These are phyloP conservation scores for Palythoa grandiflora DNA, from an alignment of 92 coral and sea anemone species.

Conservation along the genomic window DNA sequence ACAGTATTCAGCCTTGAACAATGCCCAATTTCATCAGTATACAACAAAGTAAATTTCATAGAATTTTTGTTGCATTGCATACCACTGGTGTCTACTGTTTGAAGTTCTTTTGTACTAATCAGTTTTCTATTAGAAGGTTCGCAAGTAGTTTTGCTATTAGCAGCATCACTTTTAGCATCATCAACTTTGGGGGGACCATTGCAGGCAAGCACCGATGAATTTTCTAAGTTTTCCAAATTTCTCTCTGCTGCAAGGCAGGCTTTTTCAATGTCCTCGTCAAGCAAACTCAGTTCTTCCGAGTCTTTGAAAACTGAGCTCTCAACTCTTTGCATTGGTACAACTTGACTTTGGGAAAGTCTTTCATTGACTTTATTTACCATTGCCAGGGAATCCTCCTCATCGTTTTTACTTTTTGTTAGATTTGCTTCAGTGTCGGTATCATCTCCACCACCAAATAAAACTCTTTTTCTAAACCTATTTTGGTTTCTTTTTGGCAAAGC, in stretches of 20 bases:
- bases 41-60: slow-evolving; percentile 12
- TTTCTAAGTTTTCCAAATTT: not conserved
- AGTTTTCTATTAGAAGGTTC: not conserved
- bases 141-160: not conserved
- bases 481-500: not conserved
- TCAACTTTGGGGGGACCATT: not conserved
- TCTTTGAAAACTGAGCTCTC: slow-evolving; percentile 7
- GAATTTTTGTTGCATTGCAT: slow-evolving; percentile 36
- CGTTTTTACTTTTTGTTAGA: not conserved
- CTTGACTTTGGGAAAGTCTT: not conserved
- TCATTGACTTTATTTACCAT: not conserved
- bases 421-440: not conserved
- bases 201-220: not conserved
- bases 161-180: not conserved
- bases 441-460: not conserved
- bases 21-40: slow-evolving; percentile 18
- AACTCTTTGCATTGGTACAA: not conserved
- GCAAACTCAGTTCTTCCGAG: slow-evolving; percentile 27
- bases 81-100: slow-evolving; percentile 41
- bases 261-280: slow-evolving; percentile 26
- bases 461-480: not conserved
- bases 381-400: not conserved
- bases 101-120: slow-evolving; percentile 32
- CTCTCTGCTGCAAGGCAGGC: slow-evolving; percentile 46
- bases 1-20: not conserved